These are phyloP conservation scores for Brachyrhaphis roseni DNA, from an alignment of 2,797 vertebrate genomes.

Conservation along the genomic window DNA sequence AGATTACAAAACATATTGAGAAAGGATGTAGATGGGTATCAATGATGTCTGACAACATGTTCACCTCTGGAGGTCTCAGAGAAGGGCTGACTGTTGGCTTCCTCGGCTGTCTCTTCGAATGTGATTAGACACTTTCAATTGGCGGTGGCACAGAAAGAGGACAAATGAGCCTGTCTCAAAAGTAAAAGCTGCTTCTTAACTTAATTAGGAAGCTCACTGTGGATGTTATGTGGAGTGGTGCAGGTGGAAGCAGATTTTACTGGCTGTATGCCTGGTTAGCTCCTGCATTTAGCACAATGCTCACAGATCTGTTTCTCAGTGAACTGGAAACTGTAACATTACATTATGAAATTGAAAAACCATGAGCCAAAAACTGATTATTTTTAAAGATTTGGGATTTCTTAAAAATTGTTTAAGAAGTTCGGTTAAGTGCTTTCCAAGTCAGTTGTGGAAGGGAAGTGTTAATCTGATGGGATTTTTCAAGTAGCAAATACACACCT, in stretches of 20 bases:
- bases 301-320: conserved; percentile 13
- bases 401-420: background rate
- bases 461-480: background rate
- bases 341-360: background rate
- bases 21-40: conserved; percentile 8
- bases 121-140: conserved; percentile 65
- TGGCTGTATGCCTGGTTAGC: background rate
- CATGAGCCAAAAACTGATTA: background rate
- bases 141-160: conserved; percentile 56
- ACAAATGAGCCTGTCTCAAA: conserved; percentile 70
- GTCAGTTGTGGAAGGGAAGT: background rate
- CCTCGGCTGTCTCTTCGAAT: conserved; percentile 21
- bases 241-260: conserved; percentile 2
- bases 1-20: conserved; percentile 25
- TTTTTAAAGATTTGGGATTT: background rate
- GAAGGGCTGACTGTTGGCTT: conserved; percentile 33
- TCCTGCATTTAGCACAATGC: background rate
- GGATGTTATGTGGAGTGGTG: conserved; percentile 44
- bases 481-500: background rate
- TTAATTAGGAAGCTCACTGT: conserved; percentile 72
- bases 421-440: background rate
- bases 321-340: background rate
- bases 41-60: conserved; percentile 17
- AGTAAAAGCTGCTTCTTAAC: conserved; percentile 72
- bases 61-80: conserved; percentile 21